phyloP scores from a whole-genome alignment of 2,888 invertebrate genomes.

The Drosophila antonietae region DNA sequence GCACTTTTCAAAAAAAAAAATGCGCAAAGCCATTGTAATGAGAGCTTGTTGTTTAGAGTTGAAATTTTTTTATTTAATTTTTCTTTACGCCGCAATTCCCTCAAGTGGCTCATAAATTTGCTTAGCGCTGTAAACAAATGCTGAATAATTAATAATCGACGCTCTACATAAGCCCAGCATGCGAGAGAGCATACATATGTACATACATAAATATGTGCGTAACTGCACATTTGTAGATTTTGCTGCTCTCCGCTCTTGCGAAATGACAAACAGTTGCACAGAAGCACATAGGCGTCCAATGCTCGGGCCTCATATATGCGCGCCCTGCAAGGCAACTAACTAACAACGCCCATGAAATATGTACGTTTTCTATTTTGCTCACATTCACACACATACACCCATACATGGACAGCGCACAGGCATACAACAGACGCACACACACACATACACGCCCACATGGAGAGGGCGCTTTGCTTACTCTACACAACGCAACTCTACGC shows the following conservation, averaged over 20 bases:
- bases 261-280: slow-evolving; percentile 22
- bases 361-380: slow-evolving; percentile 74
- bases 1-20: slow-evolving; percentile 31
- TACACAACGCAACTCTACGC: slow-evolving; percentile 9
- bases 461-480: slow-evolving; percentile 21
- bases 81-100: slow-evolving; percentile 21
- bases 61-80: neutral
- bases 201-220: neutral
- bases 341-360: slow-evolving; percentile 60
- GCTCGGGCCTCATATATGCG: neutral
- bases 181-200: neutral
- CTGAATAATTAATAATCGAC: slow-evolving; percentile 13
- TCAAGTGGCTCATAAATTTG: slow-evolving; percentile 21
- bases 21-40: slow-evolving; percentile 24
- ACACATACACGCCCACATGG: slow-evolving; percentile 8
- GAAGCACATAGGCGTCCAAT: neutral
- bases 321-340: slow-evolving; percentile 18
- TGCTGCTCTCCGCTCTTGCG: slow-evolving; percentile 1
- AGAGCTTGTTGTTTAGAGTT: slow-evolving; percentile 19
- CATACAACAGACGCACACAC: neutral
- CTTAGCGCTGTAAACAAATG: slow-evolving; percentile 26
- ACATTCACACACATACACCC: no score
- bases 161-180: slow-evolving; percentile 2
- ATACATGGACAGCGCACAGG: neutral
- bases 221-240: slow-evolving; percentile 16